Evolutionary conservation across 2,113 vertebrate genomes (phyloP).

Genomic region (Dasyurus viverrinus): DNA sequence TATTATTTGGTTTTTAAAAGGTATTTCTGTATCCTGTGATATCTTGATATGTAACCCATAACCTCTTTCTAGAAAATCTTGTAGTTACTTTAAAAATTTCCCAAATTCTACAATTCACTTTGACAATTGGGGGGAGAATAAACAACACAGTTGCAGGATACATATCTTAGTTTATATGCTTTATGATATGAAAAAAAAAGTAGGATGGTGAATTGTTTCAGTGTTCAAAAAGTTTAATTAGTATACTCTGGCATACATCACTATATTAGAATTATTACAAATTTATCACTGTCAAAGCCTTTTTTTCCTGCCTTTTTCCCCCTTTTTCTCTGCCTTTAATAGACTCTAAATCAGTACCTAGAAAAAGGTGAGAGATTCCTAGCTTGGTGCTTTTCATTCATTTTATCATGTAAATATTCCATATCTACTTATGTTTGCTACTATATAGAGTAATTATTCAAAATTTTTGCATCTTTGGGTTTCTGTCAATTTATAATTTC

Average conservation of each 20-base stretch:
- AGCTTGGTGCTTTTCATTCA: background rate
- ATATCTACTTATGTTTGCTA: rapidly evolving
- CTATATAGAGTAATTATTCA: background rate
- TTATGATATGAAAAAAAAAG: background rate
- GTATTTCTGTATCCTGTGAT: background rate
- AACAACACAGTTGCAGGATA: background rate
- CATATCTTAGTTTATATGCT: background rate
- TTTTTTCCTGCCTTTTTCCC: background rate
- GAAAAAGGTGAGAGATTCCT: background rate
- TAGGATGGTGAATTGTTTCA: conserved; percentile 13
- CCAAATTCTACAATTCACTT: background rate
- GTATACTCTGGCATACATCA: background rate
- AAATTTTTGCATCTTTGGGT: background rate
- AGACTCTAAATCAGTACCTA: background rate
- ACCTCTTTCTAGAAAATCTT: background rate
- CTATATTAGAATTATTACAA: conserved; percentile 33
- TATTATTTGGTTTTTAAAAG: background rate
- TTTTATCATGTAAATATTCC: background rate
- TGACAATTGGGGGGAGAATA: background rate
- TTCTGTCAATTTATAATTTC: background rate
- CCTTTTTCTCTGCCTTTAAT: background rate
- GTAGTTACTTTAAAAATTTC: background rate
- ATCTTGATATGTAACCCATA: background rate
- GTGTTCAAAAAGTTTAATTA: background rate
- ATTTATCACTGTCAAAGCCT: background rate